These are phyloP conservation scores for Isichthys henryi DNA, from an alignment of 2,113 vertebrate genomes.

Conservation along the genomic window DNA sequence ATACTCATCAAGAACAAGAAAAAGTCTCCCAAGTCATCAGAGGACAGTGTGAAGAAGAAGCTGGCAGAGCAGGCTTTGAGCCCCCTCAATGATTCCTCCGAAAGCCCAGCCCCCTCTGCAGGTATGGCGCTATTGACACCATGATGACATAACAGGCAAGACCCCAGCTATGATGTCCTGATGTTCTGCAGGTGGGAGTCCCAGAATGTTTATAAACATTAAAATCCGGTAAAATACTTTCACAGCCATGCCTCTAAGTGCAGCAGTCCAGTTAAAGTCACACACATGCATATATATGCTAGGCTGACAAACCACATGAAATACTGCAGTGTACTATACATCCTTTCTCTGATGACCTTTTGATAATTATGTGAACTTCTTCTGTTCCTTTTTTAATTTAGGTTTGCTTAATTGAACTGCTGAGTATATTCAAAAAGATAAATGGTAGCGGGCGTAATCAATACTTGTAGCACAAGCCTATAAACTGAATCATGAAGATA, in stretches of 20 bases:
- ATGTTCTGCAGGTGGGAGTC: neutral
- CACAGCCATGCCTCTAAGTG: neutral
- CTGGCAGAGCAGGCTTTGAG: constrained; percentile 88
- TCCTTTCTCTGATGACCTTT: neutral
- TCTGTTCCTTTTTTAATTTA: neutral
- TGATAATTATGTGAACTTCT: neutral
- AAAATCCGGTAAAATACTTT: neutral
- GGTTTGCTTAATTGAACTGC: neutral
- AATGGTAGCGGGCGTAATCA: constrained; percentile 16
- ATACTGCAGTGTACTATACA: neutral
- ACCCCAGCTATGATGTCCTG: neutral
- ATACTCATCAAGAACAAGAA: constrained; percentile 98
- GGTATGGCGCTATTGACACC: constrained; percentile 55
- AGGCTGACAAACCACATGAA: neutral
- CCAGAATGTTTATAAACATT: neutral
- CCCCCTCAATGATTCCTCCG: constrained; percentile 84
- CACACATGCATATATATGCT: neutral
- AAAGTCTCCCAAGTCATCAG: constrained; percentile 79
- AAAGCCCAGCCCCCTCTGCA: constrained; percentile 85
- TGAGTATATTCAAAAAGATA: neutral
- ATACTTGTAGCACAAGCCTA: constrained; percentile 25
- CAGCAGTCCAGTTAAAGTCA: neutral
- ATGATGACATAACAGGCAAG: neutral
- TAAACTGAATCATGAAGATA: neutral
- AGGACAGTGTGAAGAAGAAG: constrained; percentile 85